Conservation (phyloP, 2,797 vertebrate genomes). For the Nyctibius grandis region DNA sequence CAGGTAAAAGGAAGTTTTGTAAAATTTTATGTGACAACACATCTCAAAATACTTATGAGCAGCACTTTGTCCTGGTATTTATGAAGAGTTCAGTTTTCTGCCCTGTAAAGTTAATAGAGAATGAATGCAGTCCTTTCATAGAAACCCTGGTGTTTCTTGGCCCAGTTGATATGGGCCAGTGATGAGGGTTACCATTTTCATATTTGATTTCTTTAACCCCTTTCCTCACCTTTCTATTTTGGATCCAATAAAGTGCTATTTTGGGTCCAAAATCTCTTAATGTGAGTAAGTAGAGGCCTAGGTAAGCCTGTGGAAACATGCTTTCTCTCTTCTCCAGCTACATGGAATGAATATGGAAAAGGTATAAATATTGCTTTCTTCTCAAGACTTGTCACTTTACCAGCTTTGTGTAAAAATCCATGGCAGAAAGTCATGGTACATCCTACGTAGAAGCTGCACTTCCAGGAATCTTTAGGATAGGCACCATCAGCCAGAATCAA, state of each 20-base stretch:
- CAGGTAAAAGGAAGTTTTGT: constrained; percentile 79
- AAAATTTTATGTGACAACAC: neutral
- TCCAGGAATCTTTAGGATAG: neutral
- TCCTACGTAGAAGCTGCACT: neutral
- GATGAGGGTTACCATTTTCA: neutral
- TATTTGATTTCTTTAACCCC: neutral
- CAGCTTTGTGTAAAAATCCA: neutral
- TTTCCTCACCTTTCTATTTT: neutral
- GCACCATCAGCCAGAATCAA: neutral
- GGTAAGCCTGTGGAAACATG: neutral
- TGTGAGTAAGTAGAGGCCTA: neutral
- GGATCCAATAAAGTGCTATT: neutral
- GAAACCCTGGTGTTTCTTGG: neutral
- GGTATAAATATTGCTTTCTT: neutral
- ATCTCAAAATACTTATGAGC: neutral
- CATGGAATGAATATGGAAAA: neutral
- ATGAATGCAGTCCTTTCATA: neutral
- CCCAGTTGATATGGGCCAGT: neutral
- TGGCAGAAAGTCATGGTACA: neutral
- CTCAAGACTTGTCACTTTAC: neutral
- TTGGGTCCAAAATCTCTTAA: neutral
- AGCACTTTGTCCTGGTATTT: neutral
- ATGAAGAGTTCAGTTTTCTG: neutral
- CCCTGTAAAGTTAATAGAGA: neutral
- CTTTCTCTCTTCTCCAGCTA: neutral